Base-by-base conservation (phyloP, 2,797 vertebrate genomes). In the Sylvilagus floridanus region DNA sequence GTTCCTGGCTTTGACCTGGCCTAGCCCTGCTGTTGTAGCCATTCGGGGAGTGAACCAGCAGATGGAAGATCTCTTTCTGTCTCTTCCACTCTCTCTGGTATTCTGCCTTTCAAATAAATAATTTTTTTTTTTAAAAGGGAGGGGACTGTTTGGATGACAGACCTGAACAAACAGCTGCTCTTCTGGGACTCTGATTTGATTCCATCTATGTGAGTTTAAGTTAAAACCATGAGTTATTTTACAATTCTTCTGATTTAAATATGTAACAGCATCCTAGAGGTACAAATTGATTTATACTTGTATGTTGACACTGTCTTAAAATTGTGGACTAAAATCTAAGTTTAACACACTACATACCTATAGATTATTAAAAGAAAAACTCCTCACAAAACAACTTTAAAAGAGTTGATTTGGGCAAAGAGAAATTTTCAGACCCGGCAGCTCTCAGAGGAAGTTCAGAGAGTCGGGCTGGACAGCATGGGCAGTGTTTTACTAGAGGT, bases 301-400 rank as follows among this genome's bases (percentile, higher is more conserved):
- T 47, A 47, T 47, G 42, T 8, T 47, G 42, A 47, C 42, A 19
- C 22, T 89, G 14, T 76, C 90, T 86, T 54, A 91, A 93, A 82
- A 79, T 32, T 63, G 17, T 42, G 90, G 30, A 77, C 35, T 88
- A 72, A 95, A 96, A 82, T 68, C 81, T 84, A 82, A 84, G 66
- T 16, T 12, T 35, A 60, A 54, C 12, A 77, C 10, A 42, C 6
- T 62, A 12, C 47, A 73, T 21, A 14, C 79, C 8, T 10, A 30
- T 28, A n/a, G 84, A n/a, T 71, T 54, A 32, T 66, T 73, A 73
- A 87, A 50, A 52, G 62, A 81, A 81, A 63, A 82, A 19, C 1
- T 42, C 68, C 12, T 22, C 68, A 24, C 30, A 62, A 47, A 11
- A 82, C 62, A 83, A 30, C 35, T 72, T 71, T 72, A 42, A 42